A percentile compares a stretch with the other conserved stretches of the same genome.
Evolutionary conservation across 2,113 vertebrate species (phyloP).

Genomic region (Pseudopodoces humilis): DNA sequence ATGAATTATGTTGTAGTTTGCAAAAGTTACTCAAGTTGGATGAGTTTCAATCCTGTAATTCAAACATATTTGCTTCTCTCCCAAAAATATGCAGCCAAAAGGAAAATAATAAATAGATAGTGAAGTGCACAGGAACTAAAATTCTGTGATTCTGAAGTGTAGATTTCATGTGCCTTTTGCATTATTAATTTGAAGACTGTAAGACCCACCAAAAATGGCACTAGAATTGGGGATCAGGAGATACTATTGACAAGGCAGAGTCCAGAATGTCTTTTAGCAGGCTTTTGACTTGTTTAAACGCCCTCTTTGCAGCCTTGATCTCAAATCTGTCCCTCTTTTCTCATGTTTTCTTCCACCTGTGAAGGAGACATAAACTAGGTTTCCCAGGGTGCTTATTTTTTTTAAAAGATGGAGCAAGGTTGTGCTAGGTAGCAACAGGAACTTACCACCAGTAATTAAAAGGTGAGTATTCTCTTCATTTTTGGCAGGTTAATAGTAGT

Average conservation of each 20-base stretch:
- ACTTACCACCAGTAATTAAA: neutral
- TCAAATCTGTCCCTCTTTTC: neutral
- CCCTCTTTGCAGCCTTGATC: neutral
- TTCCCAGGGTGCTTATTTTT: neutral
- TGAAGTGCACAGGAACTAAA: neutral
- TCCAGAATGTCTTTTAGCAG: neutral
- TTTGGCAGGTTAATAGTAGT: neutral
- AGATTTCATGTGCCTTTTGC: neutral
- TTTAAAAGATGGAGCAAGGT: neutral
- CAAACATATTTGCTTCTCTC: constrained; percentile 2
- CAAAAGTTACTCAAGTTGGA: constrained; percentile 24
- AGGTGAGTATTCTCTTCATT: neutral
- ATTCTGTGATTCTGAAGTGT: neutral
- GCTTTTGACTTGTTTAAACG: neutral
- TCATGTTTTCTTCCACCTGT: neutral
- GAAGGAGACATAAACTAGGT: neutral
- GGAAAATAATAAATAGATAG: neutral
- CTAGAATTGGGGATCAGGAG: neutral
- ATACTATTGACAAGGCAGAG: neutral
- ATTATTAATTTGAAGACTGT: neutral
- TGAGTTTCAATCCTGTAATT: constrained; percentile 33
- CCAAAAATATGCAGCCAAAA: neutral
- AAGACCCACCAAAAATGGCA: neutral
- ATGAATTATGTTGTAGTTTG: constrained; percentile 14
- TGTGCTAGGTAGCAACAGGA: neutral